Percentiles rank a stretch among this genome's conserved stretches.
Conservation (phyloP, 1,140 invertebrate genomes). For the Chelonus insularis region DNA sequence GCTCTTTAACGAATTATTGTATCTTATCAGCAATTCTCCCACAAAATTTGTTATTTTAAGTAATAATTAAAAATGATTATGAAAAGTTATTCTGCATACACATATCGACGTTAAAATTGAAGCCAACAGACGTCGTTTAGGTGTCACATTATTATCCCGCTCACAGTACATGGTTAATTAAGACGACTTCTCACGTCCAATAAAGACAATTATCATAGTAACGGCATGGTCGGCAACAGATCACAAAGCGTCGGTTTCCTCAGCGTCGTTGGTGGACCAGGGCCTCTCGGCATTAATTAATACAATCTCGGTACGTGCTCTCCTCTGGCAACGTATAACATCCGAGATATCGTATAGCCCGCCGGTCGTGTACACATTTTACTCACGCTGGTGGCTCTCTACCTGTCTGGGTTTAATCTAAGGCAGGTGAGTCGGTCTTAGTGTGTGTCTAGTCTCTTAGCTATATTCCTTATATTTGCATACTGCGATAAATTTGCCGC, state of each 20-base stretch:
- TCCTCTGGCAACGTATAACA: constrained; percentile 11
- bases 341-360: too few relatives aligned
- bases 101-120: too few relatives aligned
- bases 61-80: too few relatives aligned
- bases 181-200: constrained; percentile 44
- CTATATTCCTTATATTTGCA: constrained; percentile 12
- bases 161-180: constrained; percentile 35
- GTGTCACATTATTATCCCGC: too few relatives aligned
- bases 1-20: too few relatives aligned
- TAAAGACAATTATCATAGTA: constrained; percentile 45
- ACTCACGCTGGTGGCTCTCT: background rate
- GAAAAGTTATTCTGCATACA: too few relatives aligned
- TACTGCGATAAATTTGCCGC: constrained; percentile 14
- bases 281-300: constrained; percentile 43
- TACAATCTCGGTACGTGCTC: constrained; percentile 37
- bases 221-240: constrained; percentile 41
- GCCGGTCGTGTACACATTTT: too few relatives aligned
- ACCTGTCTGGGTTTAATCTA: background rate
- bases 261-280: too few relatives aligned
- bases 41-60: too few relatives aligned
- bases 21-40: too few relatives aligned
- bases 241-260: constrained; percentile 40
- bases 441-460: background rate
- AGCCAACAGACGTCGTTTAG: too few relatives aligned
- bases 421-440: background rate